Conservation (phyloP, 2,113 vertebrate genomes). For the Labeo catla region DNA sequence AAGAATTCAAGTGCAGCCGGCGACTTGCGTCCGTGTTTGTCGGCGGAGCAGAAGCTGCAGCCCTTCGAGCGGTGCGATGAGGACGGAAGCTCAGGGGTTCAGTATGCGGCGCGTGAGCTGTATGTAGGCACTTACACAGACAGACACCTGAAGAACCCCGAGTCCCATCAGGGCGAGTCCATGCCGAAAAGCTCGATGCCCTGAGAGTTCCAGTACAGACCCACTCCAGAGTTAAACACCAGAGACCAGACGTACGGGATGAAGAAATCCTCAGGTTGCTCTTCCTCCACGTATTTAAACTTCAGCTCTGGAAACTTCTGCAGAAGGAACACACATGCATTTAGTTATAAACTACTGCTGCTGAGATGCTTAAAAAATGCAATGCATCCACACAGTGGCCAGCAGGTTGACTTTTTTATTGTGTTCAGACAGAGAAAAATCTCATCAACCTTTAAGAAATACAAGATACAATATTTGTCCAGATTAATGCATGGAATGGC, state of each 20-base stretch:
- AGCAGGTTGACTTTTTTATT: background rate
- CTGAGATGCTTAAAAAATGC: background rate
- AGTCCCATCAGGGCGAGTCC: slow-evolving; percentile 85
- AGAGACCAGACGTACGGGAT: slow-evolving; percentile 97
- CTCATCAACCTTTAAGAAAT: background rate
- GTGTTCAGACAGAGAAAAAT: background rate
- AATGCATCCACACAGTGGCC: background rate
- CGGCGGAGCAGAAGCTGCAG: background rate
- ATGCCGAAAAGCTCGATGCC: slow-evolving; percentile 94
- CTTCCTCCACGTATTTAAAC: slow-evolving; percentile 98
- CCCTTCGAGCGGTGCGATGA: background rate
- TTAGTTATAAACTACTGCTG: background rate
- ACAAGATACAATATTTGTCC: background rate
- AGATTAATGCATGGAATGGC: background rate
- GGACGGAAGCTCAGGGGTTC: slow-evolving; percentile 49
- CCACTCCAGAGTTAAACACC: slow-evolving; percentile 90
- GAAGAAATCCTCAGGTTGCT: slow-evolving; percentile 98
- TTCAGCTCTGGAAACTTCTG: slow-evolving; percentile 98
- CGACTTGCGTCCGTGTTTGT: background rate
- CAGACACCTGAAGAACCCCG: slow-evolving; percentile 8
- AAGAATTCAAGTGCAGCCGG: slow-evolving; percentile 60
- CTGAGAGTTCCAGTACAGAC: slow-evolving; percentile 91
- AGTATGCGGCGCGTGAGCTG: slow-evolving; percentile 16
- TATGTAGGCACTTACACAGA: slow-evolving; percentile 21
- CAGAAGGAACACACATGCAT: slow-evolving; percentile 13